phyloP scores from a whole-genome alignment of 2,797 vertebrate genomes.

The Mus caroli region DNA sequence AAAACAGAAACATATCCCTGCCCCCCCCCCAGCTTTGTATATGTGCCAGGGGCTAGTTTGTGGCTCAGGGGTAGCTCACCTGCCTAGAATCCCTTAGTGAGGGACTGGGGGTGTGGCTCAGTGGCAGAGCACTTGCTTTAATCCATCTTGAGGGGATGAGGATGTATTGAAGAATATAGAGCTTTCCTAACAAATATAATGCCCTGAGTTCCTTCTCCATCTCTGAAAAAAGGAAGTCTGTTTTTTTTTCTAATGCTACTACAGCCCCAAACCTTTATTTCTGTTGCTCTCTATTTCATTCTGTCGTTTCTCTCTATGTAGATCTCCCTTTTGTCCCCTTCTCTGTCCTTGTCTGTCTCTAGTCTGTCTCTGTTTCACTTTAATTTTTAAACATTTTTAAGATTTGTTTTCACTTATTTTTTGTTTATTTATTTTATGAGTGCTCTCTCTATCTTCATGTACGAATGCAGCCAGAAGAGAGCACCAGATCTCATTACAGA shows the following conservation, averaged over 20 bases:
- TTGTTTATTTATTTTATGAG: background rate
- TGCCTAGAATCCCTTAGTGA: background rate
- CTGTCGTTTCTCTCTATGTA: background rate
- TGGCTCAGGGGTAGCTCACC: background rate
- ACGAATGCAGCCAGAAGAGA: background rate
- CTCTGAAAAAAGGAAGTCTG: too few relatives aligned
- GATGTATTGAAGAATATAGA: background rate
- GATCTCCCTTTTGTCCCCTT: background rate
- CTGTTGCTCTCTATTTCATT: background rate
- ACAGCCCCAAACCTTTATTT: background rate
- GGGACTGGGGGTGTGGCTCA: background rate
- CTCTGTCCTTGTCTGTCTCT: background rate
- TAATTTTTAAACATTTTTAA: background rate
- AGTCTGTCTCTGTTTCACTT: background rate
- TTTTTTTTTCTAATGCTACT: background rate
- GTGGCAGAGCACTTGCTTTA: background rate
- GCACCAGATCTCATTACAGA: background rate
- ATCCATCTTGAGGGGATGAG: background rate
- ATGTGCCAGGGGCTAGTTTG: background rate
- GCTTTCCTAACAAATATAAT: background rate
- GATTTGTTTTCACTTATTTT: background rate
- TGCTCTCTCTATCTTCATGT: background rate
- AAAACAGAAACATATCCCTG: background rate
- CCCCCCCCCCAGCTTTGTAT: background rate
- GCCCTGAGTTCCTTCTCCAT: too few relatives aligned